phyloP scores from a whole-genome alignment of 2,797 vertebrate genomes.

The Urophycis tenuis region DNA sequence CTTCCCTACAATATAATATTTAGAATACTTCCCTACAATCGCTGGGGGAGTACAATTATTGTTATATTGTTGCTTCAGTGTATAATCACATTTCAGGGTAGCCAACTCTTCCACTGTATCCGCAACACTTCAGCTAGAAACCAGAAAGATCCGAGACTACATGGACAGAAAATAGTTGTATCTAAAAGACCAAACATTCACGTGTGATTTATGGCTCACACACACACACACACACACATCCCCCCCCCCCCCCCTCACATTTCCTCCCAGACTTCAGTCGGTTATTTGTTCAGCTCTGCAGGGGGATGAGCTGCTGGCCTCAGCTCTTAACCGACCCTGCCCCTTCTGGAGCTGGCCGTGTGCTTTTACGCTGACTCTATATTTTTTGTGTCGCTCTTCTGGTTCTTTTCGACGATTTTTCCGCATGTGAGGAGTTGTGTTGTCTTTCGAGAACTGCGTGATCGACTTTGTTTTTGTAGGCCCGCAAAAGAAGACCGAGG shows the following conservation, averaged over 20 bases:
- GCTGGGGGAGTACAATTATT: background rate
- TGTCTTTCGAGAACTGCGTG: no score
- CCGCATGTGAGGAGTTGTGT: no score
- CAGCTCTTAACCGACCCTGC: slow-evolving; percentile 46
- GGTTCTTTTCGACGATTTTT: no score
- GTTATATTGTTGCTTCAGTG: background rate
- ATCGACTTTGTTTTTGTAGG: no score
- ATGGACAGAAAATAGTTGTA: background rate
- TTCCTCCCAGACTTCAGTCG: slow-evolving; percentile 60
- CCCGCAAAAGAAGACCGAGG: background rate
- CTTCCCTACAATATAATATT: background rate
- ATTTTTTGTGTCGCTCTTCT: background rate
- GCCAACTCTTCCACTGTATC: background rate
- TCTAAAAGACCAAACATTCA: background rate
- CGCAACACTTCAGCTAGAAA: background rate
- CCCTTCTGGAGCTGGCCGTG: slow-evolving; percentile 50
- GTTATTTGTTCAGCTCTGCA: slow-evolving; percentile 46
- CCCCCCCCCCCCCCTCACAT: slow-evolving; percentile 28
- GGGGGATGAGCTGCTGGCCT: slow-evolving; percentile 41
- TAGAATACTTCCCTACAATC: background rate
- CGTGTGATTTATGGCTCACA: background rate
- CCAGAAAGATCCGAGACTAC: no score
- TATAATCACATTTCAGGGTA: background rate
- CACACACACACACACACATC: slow-evolving; percentile 17
- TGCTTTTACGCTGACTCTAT: slow-evolving; percentile 49